A percentile compares a stretch with the other conserved stretches of the same genome.
phyloP scores from a whole-genome alignment of 2,888 invertebrate species.

The Antheraea yamamai region DNA sequence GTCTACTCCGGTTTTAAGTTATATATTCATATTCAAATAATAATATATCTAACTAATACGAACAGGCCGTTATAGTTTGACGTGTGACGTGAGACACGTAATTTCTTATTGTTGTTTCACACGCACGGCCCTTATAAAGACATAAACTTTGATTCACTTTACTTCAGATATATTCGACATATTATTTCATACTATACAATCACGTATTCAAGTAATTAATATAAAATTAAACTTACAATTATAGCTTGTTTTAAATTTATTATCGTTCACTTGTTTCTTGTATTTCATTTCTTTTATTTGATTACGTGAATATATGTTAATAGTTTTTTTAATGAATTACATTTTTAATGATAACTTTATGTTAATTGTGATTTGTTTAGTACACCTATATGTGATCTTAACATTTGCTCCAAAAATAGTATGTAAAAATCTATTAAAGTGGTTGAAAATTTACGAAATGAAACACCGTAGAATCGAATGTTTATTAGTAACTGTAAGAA shows the following conservation, averaged over 20 bases:
- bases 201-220: not conserved
- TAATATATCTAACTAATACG: not conserved
- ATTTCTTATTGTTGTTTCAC: constrained; percentile 56
- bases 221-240: not conserved
- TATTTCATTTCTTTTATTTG: not conserved
- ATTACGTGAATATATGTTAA: not conserved
- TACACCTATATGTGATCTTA: not conserved
- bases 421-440: not conserved
- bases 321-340: not conserved
- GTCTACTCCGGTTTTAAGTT: too few species aligned
- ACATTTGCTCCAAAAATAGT: not conserved
- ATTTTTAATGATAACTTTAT: not conserved
- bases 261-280: not conserved
- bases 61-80: constrained; percentile 21
- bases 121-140: constrained; percentile 75
- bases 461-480: constrained; percentile 7
- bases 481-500: not conserved
- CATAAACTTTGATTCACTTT: constrained; percentile 52
- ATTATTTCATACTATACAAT: not conserved
- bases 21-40: not conserved
- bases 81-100: constrained; percentile 58
- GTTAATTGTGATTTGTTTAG: not conserved
- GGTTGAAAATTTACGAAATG: not conserved
- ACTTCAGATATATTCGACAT: not conserved
- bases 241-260: not conserved